Base-by-base conservation (phyloP, 2,888 invertebrate species). In the Chydorus sphaericus region DNA sequence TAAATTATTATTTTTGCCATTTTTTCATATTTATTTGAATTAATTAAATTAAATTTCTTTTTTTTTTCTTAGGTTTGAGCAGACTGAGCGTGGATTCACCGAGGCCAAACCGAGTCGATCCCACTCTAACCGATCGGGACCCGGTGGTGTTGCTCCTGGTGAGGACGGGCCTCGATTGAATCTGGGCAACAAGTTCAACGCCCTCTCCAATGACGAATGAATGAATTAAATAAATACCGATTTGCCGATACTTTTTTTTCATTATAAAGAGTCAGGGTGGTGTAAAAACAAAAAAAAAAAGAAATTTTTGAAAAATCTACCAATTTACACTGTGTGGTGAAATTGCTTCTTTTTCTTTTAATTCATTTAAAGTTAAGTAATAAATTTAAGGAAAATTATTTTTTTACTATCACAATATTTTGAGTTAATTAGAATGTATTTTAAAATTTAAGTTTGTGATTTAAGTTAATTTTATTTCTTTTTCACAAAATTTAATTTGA, bases 171-270 rank as follows among this genome's bases (percentile, higher is more conserved):
- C 77, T 39, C 64, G 76, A 60, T 67, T 80, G 39, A 73, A 74
- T 23, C 69, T 80, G 64, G 80, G 77, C 62, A 81, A 80, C 69
- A 80, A 80, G 66, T 81, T 75, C 64, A 77, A 77, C 63, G 77
- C 79, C 59, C 70, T 80, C 16, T 75, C 76, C 61, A 74, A 75
- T 64, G 77, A 78, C 67, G 71, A 72, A 14, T 44, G 28, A 28
- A 10, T 44, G 28, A 23, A 44, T 10, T 23, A 44, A 26, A 44
- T 44, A 28, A n/a, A n/a, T n/a, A n/a, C n/a, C n/a, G n/a, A n/a
- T n/a, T n/a, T n/a, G n/a, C n/a, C n/a, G n/a, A n/a, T n/a, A n/a
- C n/a, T n/a, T n/a, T n/a, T n/a, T n/a, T n/a, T n/a, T n/a, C n/a
- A n/a, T n/a, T n/a, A n/a, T n/a, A n/a, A 44, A 26, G 28, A 44